Evolutionary conservation across 2,888 invertebrate genomes (phyloP), one percentile per base, ranked within the genome.

Genomic region (Aradus depressus): DNA sequence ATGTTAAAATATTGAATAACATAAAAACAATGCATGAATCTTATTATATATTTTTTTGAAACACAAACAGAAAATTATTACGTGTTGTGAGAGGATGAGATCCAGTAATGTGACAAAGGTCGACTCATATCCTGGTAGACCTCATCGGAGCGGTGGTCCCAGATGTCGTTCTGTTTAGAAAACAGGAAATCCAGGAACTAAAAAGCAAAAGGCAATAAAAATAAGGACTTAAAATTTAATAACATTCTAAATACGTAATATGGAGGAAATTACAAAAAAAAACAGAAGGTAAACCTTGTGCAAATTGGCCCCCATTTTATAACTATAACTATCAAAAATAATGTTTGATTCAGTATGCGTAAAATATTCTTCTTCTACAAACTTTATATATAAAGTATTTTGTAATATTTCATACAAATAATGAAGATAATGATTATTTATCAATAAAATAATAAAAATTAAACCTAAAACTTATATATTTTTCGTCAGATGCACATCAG

Each of bases 61-160:
- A 39, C 35, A 5, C 52, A 59, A 32, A 43, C 38, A 16, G 4
- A 37, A 26, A 52, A 44, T 52, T 71, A 77, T 73, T 73, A 93
- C 80, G 96, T 96, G 64, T 96, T 96, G 65, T 96, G 96, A 0
- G 95, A 95, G 0, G 95, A 95, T 2, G 95, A 82, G 53, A 96
- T 92, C 91, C 93, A 96, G 69, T 96, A 96, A 69, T 90, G 81
- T 0, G 87, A 77, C 52, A 96, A 68, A 0, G 96, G 90, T 59
- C 75, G 78, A 3, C 79, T 84, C 95, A 96, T 96, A 63, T 95
- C 90, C 66, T 95, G 89, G 56, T 77, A 82, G 1, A 91, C 78
- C 16, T 70, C 67, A 61, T 87, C 80, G 64, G 82, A 76, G 42
- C 72, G 72, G 31, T 73, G 71, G 68, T 95, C 83, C 91, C 91